Conservation (phyloP, 23 tunicate species). For the Phallusia fumigata region DNA sequence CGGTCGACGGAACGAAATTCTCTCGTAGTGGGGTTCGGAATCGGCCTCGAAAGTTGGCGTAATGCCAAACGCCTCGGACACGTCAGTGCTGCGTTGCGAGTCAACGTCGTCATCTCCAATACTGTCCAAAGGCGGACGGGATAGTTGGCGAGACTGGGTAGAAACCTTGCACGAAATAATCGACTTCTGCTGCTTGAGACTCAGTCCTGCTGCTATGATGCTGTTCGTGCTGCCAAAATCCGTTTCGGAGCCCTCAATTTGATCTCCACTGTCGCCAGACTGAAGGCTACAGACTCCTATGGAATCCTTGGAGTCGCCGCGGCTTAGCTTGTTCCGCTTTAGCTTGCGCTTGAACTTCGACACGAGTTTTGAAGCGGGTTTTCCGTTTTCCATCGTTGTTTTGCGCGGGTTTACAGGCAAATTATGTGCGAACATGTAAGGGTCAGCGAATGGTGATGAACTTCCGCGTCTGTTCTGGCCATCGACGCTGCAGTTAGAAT, state of each 20-base stretch:
- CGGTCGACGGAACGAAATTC: background rate
- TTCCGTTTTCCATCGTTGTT: background rate
- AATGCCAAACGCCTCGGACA: constrained; percentile 14
- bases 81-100: constrained; percentile 33
- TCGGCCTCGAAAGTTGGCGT: background rate
- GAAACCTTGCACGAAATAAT: background rate
- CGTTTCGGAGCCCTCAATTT: background rate
- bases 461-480: background rate
- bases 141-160: background rate
- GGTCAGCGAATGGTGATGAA: background rate
- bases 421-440: background rate
- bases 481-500: background rate
- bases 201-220: background rate
- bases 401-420: background rate
- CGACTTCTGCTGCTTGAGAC: constrained; percentile 2
- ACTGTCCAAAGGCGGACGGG: constrained; percentile 31
- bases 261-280: background rate
- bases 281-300: background rate
- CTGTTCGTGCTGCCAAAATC: background rate
- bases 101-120: constrained; percentile 24
- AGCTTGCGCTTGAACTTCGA: constrained; percentile 31
- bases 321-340: background rate
- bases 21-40: background rate
- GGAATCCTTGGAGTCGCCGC: background rate
- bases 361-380: constrained; percentile 1